These are phyloP conservation scores for Drosophila siamana DNA, from an alignment of 2,888 invertebrate genomes.

Conservation along the genomic window DNA sequence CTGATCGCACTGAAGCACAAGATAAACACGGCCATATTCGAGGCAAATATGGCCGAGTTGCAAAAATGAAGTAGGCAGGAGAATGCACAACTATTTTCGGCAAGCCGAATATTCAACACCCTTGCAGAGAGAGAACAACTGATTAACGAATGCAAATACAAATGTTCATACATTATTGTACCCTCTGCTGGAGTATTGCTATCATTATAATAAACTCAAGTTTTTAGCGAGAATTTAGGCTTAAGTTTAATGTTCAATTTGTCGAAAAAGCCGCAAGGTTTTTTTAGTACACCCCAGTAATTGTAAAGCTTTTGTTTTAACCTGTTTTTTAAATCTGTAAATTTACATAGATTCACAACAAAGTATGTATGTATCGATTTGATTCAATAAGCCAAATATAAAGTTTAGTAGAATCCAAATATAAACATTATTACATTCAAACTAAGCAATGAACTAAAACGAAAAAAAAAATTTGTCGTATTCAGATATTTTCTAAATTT, in stretches of 20 bases:
- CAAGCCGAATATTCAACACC: not conserved
- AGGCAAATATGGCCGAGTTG: slow-evolving; percentile 87
- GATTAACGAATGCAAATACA: not conserved
- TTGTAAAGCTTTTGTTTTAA: slow-evolving; percentile 43
- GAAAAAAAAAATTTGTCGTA: not conserved
- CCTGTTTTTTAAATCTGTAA: slow-evolving; percentile 55
- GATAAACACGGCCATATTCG: slow-evolving; percentile 88
- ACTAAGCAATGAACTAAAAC: not conserved
- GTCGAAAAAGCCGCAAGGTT: slow-evolving; percentile 12
- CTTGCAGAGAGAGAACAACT: not conserved
- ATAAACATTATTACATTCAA: slow-evolving; percentile 1
- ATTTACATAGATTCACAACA: slow-evolving; percentile 38
- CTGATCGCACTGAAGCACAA: slow-evolving; percentile 87
- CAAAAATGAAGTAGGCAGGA: slow-evolving; percentile 72
- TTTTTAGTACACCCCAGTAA: slow-evolving; percentile 32
- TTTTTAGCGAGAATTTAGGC: slow-evolving; percentile 64
- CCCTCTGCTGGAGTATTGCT: slow-evolving; percentile 1
- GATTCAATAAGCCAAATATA: slow-evolving; percentile 75
- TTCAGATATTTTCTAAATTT: slow-evolving; percentile 11
- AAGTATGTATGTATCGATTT: slow-evolving; percentile 49
- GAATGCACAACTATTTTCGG: not conserved
- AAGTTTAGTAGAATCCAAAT: slow-evolving; percentile 55
- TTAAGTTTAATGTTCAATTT: slow-evolving; percentile 47
- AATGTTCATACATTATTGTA: not conserved
- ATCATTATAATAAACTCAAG: slow-evolving; percentile 28